Evolutionary conservation across 2,113 vertebrate species (phyloP).

Genomic region (Cyphomyrus discorhynchus): DNA sequence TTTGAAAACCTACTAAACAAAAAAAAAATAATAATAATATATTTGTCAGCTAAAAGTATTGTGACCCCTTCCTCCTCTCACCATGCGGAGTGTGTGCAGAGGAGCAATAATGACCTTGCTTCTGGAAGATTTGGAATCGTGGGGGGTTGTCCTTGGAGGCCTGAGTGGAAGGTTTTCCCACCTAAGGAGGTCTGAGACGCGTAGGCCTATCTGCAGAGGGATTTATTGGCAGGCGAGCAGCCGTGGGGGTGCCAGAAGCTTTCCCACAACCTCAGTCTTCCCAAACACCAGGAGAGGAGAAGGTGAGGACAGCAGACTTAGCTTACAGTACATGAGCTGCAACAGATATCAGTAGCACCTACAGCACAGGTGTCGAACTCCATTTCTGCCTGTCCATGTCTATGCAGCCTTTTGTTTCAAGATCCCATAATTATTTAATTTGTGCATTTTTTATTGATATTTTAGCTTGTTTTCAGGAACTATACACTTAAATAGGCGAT

Average conservation of each 20-base stretch:
- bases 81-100: constrained; percentile 40
- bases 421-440: not conserved
- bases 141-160: constrained; percentile 41
- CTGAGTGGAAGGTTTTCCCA: constrained; percentile 33
- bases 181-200: constrained; percentile 33
- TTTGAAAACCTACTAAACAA: not conserved
- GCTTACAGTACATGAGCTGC: not conserved
- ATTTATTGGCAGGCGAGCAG: constrained; percentile 23
- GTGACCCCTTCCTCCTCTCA: constrained; percentile 37
- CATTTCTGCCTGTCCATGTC: not conserved
- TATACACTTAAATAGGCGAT: not conserved
- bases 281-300: constrained; percentile 15
- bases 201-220: constrained; percentile 36
- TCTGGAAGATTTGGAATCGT: constrained; percentile 35
- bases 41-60: constrained; percentile 46
- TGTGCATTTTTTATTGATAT: not conserved
- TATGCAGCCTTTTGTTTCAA: not conserved
- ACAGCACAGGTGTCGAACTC: not conserved
- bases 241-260: constrained; percentile 35
- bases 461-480: not conserved
- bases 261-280: constrained; percentile 35
- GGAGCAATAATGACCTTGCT: constrained; percentile 44
- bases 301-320: constrained; percentile 13
- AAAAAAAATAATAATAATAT: constrained; percentile 29
- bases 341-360: not conserved